A percentile compares a stretch with the other conserved stretches of the same genome.
These are phyloP conservation scores for Pomacea maculata DNA, from an alignment of 1,140 invertebrate species.

Conservation along the genomic window DNA sequence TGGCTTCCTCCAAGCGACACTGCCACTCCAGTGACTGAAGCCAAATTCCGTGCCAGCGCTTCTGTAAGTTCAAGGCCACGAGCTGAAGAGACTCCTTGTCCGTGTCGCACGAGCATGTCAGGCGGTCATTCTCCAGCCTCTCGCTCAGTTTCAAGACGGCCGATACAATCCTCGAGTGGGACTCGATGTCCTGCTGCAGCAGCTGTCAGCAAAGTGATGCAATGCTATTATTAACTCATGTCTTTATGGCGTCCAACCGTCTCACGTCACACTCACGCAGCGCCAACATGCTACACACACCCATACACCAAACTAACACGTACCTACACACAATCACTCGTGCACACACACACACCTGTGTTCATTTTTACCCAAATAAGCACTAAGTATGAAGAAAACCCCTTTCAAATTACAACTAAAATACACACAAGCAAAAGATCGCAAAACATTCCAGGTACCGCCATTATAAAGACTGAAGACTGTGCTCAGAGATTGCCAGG, in stretches of 20 bases:
- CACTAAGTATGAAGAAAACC: neutral
- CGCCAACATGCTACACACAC: neutral
- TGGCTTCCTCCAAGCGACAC: constrained; percentile 78
- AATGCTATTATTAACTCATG: too few species aligned
- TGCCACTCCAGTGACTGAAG: constrained; percentile 89
- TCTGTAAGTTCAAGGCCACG: constrained; percentile 74
- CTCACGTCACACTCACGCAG: neutral
- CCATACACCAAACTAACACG: neutral
- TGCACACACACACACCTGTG: neutral
- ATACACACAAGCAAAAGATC: too few species aligned
- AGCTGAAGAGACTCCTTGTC: constrained; percentile 51
- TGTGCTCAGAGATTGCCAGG: too few species aligned
- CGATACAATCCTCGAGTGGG: constrained; percentile 82
- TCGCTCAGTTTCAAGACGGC: constrained; percentile 79
- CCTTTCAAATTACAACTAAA: too few species aligned
- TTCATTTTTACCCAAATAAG: neutral
- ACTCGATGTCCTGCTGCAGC: constrained; percentile 85
- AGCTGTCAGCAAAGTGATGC: constrained; percentile 68
- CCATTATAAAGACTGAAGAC: too few species aligned
- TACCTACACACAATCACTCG: neutral
- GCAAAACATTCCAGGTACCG: too few species aligned
- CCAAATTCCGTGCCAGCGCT: constrained; percentile 88
- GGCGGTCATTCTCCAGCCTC: constrained; percentile 60
- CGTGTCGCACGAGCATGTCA: constrained; percentile 40
- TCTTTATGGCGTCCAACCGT: too few species aligned